Base-by-base conservation (phyloP, 2,888 invertebrate genomes). In the Dynastes grantii region DNA sequence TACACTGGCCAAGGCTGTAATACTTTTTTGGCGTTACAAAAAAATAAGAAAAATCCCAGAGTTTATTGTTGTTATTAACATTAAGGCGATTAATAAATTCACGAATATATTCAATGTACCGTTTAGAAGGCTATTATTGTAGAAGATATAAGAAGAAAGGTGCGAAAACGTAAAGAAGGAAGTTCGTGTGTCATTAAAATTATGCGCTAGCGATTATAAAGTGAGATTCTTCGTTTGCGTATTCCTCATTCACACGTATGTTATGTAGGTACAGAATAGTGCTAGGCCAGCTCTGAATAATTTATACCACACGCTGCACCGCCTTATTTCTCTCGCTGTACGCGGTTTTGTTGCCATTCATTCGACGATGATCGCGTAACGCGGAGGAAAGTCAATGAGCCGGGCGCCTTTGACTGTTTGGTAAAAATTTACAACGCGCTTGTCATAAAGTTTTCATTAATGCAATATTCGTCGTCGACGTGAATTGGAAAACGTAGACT, bases 121-220 rank as follows among this genome's bases (percentile, higher is more conserved):
- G 11, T 45, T 45, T 11, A 45, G 2, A 45, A 11, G 8, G 8
- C 11, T 8, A 45, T 11, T 45, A 45, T 45, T 22, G 55, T 58
- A 1, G 32, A 37, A 37, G 2, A 37, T 22, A 5, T 58, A 22
- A 8, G n/a, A 58, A n/a, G 55, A 8, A 58, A 58, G 55, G 22
- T 58, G 55, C n/a, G 55, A 58, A 58, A 16, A 40, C 9, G 16
- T 40, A 16, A 45, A 45, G 3, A 67, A 16, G 1, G 6, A 16
- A 49, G 37, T 67, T 67, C 16, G 9, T 45, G 22, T 67, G 49
- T 40, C 65, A 6, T 40, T 67, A 16, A 65, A 45, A 67, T 67
- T 67, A 5, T 67, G 65, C 45, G 65, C 16, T 40, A 8, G 9
- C 8, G 65, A 67, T 67, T 49, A 67, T 67, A 67, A 65, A 45